Percentiles rank a stretch among this genome's conserved stretches.
Evolutionary conservation across 2,797 vertebrate genomes (phyloP).

Genomic region (Aselliscus stoliczkanus): DNA sequence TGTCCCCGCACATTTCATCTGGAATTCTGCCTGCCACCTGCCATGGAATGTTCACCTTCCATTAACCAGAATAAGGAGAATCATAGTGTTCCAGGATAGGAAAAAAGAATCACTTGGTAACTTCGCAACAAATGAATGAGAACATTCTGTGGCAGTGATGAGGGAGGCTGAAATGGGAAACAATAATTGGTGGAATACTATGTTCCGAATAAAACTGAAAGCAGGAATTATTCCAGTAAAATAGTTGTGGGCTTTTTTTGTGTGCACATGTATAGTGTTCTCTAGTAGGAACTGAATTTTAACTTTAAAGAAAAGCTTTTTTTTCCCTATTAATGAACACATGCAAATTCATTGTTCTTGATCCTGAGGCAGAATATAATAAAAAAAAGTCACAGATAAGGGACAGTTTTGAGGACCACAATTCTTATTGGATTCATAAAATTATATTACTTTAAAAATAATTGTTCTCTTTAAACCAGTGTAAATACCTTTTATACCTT

Average conservation of each 20-base stretch:
- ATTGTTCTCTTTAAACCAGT: neutral
- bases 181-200: neutral
- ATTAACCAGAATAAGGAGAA: neutral
- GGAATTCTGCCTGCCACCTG: neutral
- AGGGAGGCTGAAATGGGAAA: neutral
- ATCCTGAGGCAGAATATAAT: neutral
- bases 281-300: neutral
- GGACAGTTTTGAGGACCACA: neutral
- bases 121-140: neutral
- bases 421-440: conserved; percentile 10
- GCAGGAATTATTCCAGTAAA: neutral
- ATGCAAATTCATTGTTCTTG: neutral
- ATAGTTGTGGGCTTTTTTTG: neutral
- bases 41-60: neutral
- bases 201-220: neutral
- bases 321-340: neutral
- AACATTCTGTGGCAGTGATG: neutral
- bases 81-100: neutral
- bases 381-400: neutral
- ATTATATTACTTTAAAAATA: neutral
- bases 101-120: neutral
- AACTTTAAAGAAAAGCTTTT: neutral
- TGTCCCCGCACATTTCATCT: neutral
- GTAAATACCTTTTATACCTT: too few species aligned
- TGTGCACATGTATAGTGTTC: neutral